A percentile compares a stretch with the other conserved stretches of the same genome.
Evolutionary conservation across 2,888 invertebrate genomes (phyloP).

Genomic region (Clivina fossor): DNA sequence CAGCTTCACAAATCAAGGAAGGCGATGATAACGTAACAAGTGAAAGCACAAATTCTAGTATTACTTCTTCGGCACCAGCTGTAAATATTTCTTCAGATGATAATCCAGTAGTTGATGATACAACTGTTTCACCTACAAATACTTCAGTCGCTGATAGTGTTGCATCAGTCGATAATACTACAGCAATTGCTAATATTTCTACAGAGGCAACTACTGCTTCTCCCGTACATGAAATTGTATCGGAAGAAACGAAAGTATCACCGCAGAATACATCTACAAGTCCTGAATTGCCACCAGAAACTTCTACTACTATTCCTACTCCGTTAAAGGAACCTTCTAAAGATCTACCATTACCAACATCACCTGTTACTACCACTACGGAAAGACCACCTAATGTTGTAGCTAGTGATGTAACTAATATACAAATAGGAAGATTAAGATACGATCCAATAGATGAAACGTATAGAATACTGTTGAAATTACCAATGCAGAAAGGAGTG

Average conservation of each 20-base stretch:
- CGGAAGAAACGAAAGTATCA: neutral
- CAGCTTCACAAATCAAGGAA: constrained; percentile 10
- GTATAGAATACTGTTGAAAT: constrained; percentile 50
- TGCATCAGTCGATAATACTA: neutral
- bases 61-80: neutral
- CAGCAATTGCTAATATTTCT: neutral
- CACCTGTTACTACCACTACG: neutral
- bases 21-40: constrained; percentile 13
- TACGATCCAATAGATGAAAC: constrained; percentile 51
- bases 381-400: neutral
- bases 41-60: constrained; percentile 1
- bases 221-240: neutral
- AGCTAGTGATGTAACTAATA: constrained; percentile 12
- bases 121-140: neutral
- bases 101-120: neutral
- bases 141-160: neutral
- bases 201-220: neutral
- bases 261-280: neutral
- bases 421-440: constrained; percentile 46
- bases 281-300: neutral
- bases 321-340: neutral
- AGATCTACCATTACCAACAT: neutral
- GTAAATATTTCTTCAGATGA: neutral
- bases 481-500: constrained; percentile 53
- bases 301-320: constrained; percentile 5